Evolutionary conservation across 2,888 invertebrate species (phyloP).

Genomic region (Platerodrilus igneus): DNA sequence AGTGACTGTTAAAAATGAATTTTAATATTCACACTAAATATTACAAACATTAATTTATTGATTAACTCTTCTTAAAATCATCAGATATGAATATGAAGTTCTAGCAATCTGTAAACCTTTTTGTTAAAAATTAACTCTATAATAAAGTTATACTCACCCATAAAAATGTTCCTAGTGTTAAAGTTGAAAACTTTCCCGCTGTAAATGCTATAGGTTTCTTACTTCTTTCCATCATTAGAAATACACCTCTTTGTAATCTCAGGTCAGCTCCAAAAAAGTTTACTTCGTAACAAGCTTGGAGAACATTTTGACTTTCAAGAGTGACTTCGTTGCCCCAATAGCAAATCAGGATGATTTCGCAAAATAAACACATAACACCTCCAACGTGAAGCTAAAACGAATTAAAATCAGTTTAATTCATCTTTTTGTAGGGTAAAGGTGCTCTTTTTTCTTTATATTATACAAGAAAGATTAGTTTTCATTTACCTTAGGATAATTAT

Average conservation of each 20-base stretch:
- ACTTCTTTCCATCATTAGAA: slow-evolving; percentile 48
- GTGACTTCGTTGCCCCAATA: slow-evolving; percentile 27
- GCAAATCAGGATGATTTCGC: slow-evolving; percentile 20
- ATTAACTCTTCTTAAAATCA: slow-evolving; percentile 15
- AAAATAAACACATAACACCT: slow-evolving; percentile 9
- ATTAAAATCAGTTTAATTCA: slow-evolving; percentile 6
- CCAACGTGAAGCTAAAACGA: slow-evolving; percentile 17
- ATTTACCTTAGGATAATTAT: too few relatives aligned
- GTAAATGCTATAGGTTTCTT: slow-evolving; percentile 48
- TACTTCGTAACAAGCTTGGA: slow-evolving; percentile 21
- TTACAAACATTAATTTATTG: not conserved
- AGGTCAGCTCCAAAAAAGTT: slow-evolving; percentile 18
- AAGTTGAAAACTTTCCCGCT: slow-evolving; percentile 48
- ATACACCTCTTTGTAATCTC: slow-evolving; percentile 39
- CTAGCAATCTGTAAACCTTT: slow-evolving; percentile 19
- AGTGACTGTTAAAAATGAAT: not conserved
- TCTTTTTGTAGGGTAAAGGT: slow-evolving; percentile 7
- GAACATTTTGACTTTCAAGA: slow-evolving; percentile 21
- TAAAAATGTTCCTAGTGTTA: slow-evolving; percentile 50
- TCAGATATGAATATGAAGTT: slow-evolving; percentile 16
- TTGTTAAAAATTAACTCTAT: slow-evolving; percentile 12
- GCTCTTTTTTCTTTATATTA: too few relatives aligned
- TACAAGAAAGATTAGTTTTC: slow-evolving; percentile 14
- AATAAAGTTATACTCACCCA: slow-evolving; percentile 43
- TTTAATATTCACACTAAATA: not conserved